A percentile compares a stretch with the other conserved stretches of the same genome.
phyloP scores from a whole-genome alignment of 2,888 invertebrate genomes.

The Pemphredon lugubris region DNA sequence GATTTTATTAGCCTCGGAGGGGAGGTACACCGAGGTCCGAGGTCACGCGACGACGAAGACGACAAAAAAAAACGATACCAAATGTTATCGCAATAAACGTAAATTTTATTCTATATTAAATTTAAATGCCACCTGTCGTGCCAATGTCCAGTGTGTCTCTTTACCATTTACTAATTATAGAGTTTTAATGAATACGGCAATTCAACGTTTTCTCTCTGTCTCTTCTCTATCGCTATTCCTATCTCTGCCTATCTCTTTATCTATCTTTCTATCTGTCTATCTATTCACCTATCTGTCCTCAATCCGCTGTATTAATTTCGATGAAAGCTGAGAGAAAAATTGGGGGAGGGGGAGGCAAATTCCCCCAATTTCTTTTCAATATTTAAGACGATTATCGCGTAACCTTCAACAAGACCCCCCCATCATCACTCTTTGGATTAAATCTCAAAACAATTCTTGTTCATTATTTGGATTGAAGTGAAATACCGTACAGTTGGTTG shows the following conservation, averaged over 20 bases:
- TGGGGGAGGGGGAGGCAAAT: too few relatives aligned
- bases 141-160: conserved; percentile 82
- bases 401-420: too few relatives aligned
- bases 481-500: too few relatives aligned
- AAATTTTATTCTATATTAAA: conserved; percentile 82
- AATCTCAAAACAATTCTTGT: too few relatives aligned
- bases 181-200: conserved; percentile 71
- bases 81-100: conserved; percentile 82
- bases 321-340: too few relatives aligned
- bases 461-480: too few relatives aligned
- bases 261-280: conserved; percentile 24
- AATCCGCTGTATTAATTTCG: too few relatives aligned
- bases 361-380: too few relatives aligned
- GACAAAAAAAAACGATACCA: conserved; percentile 80
- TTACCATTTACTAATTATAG: conserved; percentile 81
- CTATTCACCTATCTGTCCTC: not conserved
- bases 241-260: conserved; percentile 28
- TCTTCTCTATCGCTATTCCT: too few relatives aligned
- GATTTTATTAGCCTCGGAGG: not conserved
- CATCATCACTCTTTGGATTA: too few relatives aligned
- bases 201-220: conserved; percentile 50
- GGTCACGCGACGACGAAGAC: conserved; percentile 76
- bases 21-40: conserved; percentile 38
- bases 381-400: too few relatives aligned
- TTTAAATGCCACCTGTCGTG: conserved; percentile 82